Evolutionary conservation across 2,797 vertebrate species (phyloP), one percentile per base, ranked within the genome.

Genomic region (Galagoides demidoff): DNA sequence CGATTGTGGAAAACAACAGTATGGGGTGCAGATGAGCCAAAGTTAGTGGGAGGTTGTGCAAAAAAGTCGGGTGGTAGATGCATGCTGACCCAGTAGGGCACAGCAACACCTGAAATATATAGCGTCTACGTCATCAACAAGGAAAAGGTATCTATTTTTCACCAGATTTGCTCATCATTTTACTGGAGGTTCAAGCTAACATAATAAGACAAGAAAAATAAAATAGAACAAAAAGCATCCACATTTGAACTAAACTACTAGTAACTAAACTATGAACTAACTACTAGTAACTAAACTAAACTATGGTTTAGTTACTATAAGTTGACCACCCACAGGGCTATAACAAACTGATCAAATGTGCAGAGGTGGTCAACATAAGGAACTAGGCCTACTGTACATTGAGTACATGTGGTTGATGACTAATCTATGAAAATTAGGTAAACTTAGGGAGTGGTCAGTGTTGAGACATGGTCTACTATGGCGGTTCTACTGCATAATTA

Each of bases 171-270:
- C 7, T 73, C 49, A 73, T 52, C 61, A 55, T 57, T 85, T 94
- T 94, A 14, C 13, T 39, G 3, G 59, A 55, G 34, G 7, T 61
- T 70, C 63, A 37, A 59, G 17, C 29, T 31, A 90, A 3, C 74
- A 25, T 76, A 78, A 61, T 45, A 95, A 82, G 27, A 71, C 3
- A 92, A 83, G 64, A 79, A 89, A 86, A 90, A 85, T 57, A 20
- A 57, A 68, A 89, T 4, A 63, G 34, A 85, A 85, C 61, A 39
- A 74, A 73, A 45, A 20, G 16, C 63, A 77, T 57, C 45, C 2
- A 66, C 4, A 55, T 82, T 22, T 19, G 31, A 57, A 70, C 89
- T 59, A 22, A 49, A 95, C 49, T 52, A 52, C 49, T 52, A 52
- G 71, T 90, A 74, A 1, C 49, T 59, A 90, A 90, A 89, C 5